phyloP scores from a whole-genome alignment of 2,113 vertebrate genomes.

The Stomatorhinus ivindoensis region DNA sequence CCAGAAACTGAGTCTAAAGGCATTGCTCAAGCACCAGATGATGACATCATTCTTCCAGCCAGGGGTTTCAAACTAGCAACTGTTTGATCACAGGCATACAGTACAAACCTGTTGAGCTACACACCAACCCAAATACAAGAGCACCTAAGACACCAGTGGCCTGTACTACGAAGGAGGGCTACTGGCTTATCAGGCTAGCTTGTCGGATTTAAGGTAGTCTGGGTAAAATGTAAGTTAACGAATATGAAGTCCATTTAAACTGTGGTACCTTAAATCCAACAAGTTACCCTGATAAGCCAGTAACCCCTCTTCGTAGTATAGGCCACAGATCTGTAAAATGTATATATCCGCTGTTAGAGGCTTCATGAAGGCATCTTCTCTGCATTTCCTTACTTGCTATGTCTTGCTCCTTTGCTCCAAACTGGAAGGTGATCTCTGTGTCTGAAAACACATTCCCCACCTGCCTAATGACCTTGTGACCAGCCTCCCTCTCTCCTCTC shows the following conservation, averaged over 20 bases:
- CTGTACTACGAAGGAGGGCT: no score
- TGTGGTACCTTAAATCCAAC: no score
- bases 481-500: slow-evolving; percentile 49
- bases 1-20: background rate
- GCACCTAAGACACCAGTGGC: background rate
- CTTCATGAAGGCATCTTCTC: background rate
- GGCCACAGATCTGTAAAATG: background rate
- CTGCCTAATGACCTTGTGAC: slow-evolving; percentile 43
- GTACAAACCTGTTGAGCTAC: background rate
- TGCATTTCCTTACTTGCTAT: slow-evolving; percentile 33
- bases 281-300: no score
- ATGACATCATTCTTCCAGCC: background rate
- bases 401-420: slow-evolving; percentile 35
- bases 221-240: no score
- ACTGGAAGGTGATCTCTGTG: slow-evolving; percentile 57
- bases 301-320: no score
- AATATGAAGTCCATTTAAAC: no score
- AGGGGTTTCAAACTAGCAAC: background rate
- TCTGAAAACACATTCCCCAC: slow-evolving; percentile 52
- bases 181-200: no score
- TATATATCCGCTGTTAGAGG: background rate
- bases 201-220: no score
- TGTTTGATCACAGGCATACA: background rate
- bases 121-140: background rate
- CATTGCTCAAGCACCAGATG: background rate